phyloP scores from a whole-genome alignment of 2,113 vertebrate genomes.

The Drymodes brunneopygia region DNA sequence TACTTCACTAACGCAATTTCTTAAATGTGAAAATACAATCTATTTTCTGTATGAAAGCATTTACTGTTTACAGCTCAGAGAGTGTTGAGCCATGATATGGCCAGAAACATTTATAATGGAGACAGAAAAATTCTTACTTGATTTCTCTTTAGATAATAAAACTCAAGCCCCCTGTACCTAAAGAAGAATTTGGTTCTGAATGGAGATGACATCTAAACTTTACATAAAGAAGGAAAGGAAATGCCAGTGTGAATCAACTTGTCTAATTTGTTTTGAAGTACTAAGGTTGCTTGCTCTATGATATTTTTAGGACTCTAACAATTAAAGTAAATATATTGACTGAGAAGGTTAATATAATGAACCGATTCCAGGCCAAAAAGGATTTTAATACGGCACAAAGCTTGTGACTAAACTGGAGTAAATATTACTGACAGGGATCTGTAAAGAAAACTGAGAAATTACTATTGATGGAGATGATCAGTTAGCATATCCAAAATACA shows the following conservation, averaged over 20 bases:
- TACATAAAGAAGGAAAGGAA: not conserved
- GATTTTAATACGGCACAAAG: not conserved
- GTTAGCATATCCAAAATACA: not conserved
- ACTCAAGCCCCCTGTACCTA: not conserved
- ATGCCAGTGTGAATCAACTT: not conserved
- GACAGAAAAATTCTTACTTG: not conserved
- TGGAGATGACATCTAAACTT: not conserved
- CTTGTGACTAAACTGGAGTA: not conserved
- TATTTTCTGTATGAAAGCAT: not conserved
- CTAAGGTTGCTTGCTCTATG: not conserved
- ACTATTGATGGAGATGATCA: not conserved
- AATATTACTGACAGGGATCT: not conserved
- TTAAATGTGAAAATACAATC: slow-evolving; percentile 56
- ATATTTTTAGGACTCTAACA: not conserved
- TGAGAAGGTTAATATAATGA: not conserved
- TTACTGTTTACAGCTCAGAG: not conserved
- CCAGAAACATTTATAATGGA: not conserved
- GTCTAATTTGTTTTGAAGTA: not conserved
- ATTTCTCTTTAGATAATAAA: not conserved
- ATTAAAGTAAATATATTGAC: not conserved
- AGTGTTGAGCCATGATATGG: not conserved
- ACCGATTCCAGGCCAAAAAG: not conserved
- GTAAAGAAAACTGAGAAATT: not conserved
- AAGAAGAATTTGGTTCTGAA: not conserved
- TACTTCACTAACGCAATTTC: slow-evolving; percentile 54